Evolutionary conservation across 2,113 vertebrate genomes (phyloP), one percentile per base, ranked within the genome.

Genomic region (Odontophorus gujanensis): DNA sequence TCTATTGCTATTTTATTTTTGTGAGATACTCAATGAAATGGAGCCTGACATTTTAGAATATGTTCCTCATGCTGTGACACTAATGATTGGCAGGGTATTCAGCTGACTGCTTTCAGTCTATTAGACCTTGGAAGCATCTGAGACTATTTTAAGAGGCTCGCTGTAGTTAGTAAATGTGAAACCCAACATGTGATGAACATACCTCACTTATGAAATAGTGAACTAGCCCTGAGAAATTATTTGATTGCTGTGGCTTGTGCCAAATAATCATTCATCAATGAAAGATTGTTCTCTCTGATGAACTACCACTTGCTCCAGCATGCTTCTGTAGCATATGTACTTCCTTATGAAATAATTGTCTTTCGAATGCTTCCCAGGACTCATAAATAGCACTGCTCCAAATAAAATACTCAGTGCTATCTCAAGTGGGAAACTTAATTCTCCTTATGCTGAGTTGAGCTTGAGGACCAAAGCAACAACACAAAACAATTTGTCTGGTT

Each of bases 401-500:
- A 81, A 76, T 68, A 80, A 86, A 89, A 91, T 78, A 88, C 88
- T 96, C 84, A 92, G 66, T 93, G 62, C 65, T 93, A 32, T 32
- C 85, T 86, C 55, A 71, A 87, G 51, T 47, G 59, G 72, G 74
- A 81, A 93, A 92, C 63, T 63, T 77, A 68, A 84, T 74, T 90
- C 91, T 94, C 92, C 94, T 94, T 95, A 89, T 80, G 34, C 40
- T 40, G 36, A 53, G 40, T 62, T 78, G 84, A 81, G 67, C 72
- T 83, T 20, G 26, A 88, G 86, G 88, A 93, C 87, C 92, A 74
- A 67, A 59, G 68, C 45, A 63, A 61, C 55, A 81, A 85, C 83
- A 75, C 78, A 87, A 96, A 90, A 88, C 68, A 89, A 83, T 81
- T 89, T 93, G 87, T 57, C 89, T 95, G 42, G 76, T 93, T 93